These are phyloP conservation scores for Eristalis tenax DNA, from an alignment of 2,888 invertebrate genomes.

Conservation along the genomic window DNA sequence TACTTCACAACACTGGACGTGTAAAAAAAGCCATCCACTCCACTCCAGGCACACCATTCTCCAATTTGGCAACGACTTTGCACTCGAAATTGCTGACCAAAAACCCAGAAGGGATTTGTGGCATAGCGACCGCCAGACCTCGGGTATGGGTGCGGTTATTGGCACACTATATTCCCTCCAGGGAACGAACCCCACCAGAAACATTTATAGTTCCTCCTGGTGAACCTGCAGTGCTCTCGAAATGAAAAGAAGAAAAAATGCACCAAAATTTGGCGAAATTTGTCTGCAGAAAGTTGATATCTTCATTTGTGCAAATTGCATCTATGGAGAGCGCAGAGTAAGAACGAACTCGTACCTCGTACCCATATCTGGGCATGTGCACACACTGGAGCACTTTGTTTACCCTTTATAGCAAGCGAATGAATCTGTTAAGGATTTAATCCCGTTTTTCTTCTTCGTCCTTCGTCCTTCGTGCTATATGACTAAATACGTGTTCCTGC, in stretches of 20 bases:
- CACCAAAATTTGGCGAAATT: constrained; percentile 60
- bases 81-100: constrained; percentile 69
- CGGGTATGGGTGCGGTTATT: constrained; percentile 62
- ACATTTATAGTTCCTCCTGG: neutral
- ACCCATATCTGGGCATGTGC: constrained; percentile 47
- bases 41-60: constrained; percentile 31
- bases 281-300: constrained; percentile 72
- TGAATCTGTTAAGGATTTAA: constrained; percentile 67
- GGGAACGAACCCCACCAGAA: constrained; percentile 26
- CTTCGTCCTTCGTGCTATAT: constrained; percentile 24
- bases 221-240: neutral
- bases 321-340: constrained; percentile 11
- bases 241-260: constrained; percentile 24
- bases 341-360: constrained; percentile 4
- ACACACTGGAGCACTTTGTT: constrained; percentile 68
- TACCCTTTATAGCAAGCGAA: constrained; percentile 63
- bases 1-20: constrained; percentile 45
- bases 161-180: constrained; percentile 43
- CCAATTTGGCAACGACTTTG: constrained; percentile 65
- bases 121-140: constrained; percentile 56
- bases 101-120: constrained; percentile 62
- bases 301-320: constrained; percentile 70
- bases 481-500: constrained; percentile 61
- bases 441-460: constrained; percentile 45
- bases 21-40: constrained; percentile 3